phyloP scores from a whole-genome alignment of 2,888 invertebrate species.

The Himalopsyche tibetana region DNA sequence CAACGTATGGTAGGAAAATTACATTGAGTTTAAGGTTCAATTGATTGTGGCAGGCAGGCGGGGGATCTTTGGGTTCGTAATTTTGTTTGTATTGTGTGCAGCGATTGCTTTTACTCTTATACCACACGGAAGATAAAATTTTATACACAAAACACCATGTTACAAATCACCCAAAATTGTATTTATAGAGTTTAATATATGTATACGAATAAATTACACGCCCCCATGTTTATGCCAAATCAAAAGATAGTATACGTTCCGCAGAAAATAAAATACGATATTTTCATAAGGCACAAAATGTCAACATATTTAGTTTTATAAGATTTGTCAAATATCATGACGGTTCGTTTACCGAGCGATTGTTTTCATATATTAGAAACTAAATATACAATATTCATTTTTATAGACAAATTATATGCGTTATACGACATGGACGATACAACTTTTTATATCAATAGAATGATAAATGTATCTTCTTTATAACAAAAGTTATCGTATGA shows the following conservation, averaged over 20 bases:
- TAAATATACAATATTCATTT: too few relatives aligned
- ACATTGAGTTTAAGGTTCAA: conserved; percentile 31
- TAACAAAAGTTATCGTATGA: too few relatives aligned
- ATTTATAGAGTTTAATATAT: neutral
- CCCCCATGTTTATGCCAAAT: neutral
- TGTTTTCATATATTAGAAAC: too few relatives aligned
- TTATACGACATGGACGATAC: too few relatives aligned
- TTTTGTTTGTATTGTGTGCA: conserved; percentile 34
- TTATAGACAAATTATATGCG: too few relatives aligned
- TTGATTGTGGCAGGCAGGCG: conserved; percentile 16
- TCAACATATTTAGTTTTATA: too few relatives aligned
- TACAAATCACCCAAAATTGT: neutral
- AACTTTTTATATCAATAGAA: too few relatives aligned
- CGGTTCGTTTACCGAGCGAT: too few relatives aligned
- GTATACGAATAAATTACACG: neutral
- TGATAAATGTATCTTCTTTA: too few relatives aligned
- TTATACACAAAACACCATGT: neutral
- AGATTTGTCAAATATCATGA: too few relatives aligned
- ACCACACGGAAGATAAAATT: neutral
- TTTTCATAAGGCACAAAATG: too few relatives aligned
- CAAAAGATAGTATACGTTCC: neutral
- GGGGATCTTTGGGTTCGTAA: conserved; percentile 21
- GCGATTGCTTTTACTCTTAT: conserved; percentile 6
- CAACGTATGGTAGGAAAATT: conserved; percentile 34
- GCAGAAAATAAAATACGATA: neutral